A percentile compares a stretch with the other conserved stretches of the same genome.
These are phyloP conservation scores for Zaprionus gabonicus DNA, from an alignment of 1,140 invertebrate species.

Conservation along the genomic window DNA sequence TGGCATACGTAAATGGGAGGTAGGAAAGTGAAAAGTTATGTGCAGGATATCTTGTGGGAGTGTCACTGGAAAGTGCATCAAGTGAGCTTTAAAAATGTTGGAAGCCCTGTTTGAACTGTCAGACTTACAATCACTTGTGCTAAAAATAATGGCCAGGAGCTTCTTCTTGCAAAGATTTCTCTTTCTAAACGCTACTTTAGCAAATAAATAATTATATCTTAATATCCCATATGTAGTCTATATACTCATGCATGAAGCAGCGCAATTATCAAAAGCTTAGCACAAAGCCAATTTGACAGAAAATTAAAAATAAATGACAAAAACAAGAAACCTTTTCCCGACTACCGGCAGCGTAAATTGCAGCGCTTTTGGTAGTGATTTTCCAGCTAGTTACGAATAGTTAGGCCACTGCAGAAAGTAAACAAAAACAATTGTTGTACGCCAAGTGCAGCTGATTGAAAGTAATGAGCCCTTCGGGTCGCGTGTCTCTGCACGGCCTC, in stretches of 20 bases:
- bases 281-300: background rate
- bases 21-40: background rate
- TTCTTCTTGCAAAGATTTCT: background rate
- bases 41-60: background rate
- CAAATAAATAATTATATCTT: background rate
- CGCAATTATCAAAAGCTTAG: conserved; percentile 21
- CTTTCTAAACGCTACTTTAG: background rate
- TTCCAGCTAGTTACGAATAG: conserved; percentile 23
- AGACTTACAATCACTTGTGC: background rate
- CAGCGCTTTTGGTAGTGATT: conserved; percentile 21
- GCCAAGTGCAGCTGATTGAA: conserved; percentile 55
- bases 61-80: background rate
- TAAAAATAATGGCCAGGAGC: background rate
- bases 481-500: conserved; percentile 1
- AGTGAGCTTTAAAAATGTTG: background rate
- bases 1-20: background rate
- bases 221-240: background rate
- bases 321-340: conserved; percentile 20
- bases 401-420: conserved; percentile 12
- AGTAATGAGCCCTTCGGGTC: conserved; percentile 51
- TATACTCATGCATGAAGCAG: background rate
- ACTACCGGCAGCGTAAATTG: conserved; percentile 30
- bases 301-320: background rate
- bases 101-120: background rate
- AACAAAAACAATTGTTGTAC: conserved; percentile 42